Conservation (phyloP, 2,797 vertebrate genomes). For the Lepilemur ruficaudatus region DNA sequence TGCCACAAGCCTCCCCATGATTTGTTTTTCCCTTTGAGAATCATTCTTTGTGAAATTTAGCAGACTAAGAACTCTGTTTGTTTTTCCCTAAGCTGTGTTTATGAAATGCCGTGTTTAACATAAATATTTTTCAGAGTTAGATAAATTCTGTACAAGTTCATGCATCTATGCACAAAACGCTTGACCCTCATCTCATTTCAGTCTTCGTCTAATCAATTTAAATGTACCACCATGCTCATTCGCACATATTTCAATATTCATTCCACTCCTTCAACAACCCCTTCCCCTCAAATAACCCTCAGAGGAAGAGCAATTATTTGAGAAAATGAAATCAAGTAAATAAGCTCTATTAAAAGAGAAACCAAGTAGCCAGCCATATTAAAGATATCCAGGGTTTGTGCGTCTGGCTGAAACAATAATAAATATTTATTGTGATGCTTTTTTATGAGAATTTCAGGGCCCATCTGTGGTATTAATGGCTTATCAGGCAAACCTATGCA, state of each 20-base stretch:
- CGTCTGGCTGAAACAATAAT: conserved; percentile 60
- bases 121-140: conserved; percentile 45
- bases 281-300: conserved; percentile 50
- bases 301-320: conserved; percentile 68
- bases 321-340: conserved; percentile 72
- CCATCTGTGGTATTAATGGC: conserved; percentile 70
- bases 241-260: conserved; percentile 31
- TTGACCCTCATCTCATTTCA: conserved; percentile 56
- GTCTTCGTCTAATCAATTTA: conserved; percentile 39
- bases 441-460: conserved; percentile 55
- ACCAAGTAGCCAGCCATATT: conserved; percentile 57
- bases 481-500: conserved; percentile 63
- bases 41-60: conserved; percentile 39
- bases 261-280: not conserved
- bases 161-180: conserved; percentile 9
- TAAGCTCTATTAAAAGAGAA: conserved; percentile 68
- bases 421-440: conserved; percentile 66
- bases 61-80: not conserved
- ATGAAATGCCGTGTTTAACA: conserved; percentile 52
- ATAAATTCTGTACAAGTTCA: conserved; percentile 39
- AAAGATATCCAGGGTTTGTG: conserved; percentile 39
- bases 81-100: conserved; percentile 48
- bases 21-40: conserved; percentile 10
- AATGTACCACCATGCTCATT: not conserved
- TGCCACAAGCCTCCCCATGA: not conserved